phyloP scores from a whole-genome alignment of 2,797 vertebrate species.

The Hoplostethus atlanticus region DNA sequence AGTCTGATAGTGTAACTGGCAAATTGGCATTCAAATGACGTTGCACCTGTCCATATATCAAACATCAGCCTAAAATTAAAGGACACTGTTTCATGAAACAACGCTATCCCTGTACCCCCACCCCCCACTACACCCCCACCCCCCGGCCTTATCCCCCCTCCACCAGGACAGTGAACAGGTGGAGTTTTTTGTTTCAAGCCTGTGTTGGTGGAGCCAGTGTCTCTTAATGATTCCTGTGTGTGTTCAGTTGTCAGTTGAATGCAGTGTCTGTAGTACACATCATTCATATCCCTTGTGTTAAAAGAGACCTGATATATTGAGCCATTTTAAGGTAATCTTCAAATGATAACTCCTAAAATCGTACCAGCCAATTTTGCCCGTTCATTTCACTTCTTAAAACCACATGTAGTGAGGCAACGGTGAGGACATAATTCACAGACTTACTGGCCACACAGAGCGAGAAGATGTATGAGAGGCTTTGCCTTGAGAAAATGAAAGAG shows the following conservation, averaged over 20 bases:
- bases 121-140: constrained; percentile 17
- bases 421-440: constrained; percentile 40
- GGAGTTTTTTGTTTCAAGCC: constrained; percentile 65
- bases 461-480: constrained; percentile 51
- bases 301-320: too few species aligned
- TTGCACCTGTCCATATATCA: background rate
- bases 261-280: constrained; percentile 40
- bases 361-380: background rate
- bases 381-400: constrained; percentile 22
- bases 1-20: background rate
- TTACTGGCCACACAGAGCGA: constrained; percentile 31
- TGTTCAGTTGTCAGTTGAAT: constrained; percentile 67
- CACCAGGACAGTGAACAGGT: constrained; percentile 74
- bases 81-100: constrained; percentile 1
- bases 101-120: constrained; percentile 2
- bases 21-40: too few species aligned
- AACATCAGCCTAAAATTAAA: background rate
- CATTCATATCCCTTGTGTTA: constrained; percentile 24
- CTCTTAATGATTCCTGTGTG: constrained; percentile 67
- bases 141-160: constrained; percentile 25
- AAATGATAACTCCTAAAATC: background rate
- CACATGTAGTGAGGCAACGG: constrained; percentile 3
- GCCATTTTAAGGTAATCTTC: too few species aligned
- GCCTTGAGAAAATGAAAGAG: constrained; percentile 34
- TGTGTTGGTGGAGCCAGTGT: constrained; percentile 20